Evolutionary conservation across 2,113 vertebrate genomes (phyloP).

Genomic region (Capreolus pygargus): DNA sequence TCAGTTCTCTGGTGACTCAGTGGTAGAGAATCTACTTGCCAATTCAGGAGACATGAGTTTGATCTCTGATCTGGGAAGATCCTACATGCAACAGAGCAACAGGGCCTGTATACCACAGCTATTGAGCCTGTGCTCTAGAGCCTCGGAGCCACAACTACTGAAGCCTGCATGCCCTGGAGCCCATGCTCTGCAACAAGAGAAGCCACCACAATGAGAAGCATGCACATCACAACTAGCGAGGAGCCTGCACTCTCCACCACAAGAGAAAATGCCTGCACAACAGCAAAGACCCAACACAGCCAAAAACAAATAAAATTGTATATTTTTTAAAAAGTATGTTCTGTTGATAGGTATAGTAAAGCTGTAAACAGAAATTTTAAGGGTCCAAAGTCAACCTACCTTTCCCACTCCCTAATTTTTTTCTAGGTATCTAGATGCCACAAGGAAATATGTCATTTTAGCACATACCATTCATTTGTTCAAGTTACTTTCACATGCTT

Average conservation of each 20-base stretch:
- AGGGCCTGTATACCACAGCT: not conserved
- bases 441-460: not conserved
- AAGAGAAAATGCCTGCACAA: not conserved
- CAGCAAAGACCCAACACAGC: not conserved
- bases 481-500: slow-evolving; percentile 5
- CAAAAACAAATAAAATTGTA: not conserved
- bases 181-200: not conserved
- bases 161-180: not conserved
- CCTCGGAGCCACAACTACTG: not conserved
- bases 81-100: not conserved
- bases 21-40: not conserved
- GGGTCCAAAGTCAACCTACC: not conserved
- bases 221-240: not conserved
- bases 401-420: not conserved
- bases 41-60: not conserved
- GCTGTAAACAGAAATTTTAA: not conserved
- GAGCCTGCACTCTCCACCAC: not conserved
- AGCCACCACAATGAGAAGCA: not conserved
- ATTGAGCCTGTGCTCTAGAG: not conserved
- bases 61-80: not conserved
- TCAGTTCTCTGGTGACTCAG: not conserved
- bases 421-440: not conserved
- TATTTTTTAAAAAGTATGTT: not conserved
- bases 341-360: not conserved
- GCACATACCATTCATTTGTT: not conserved